Evolutionary conservation across 2,797 vertebrate species (phyloP), one percentile per base, ranked within the genome.

Genomic region (Cuculus canorus): DNA sequence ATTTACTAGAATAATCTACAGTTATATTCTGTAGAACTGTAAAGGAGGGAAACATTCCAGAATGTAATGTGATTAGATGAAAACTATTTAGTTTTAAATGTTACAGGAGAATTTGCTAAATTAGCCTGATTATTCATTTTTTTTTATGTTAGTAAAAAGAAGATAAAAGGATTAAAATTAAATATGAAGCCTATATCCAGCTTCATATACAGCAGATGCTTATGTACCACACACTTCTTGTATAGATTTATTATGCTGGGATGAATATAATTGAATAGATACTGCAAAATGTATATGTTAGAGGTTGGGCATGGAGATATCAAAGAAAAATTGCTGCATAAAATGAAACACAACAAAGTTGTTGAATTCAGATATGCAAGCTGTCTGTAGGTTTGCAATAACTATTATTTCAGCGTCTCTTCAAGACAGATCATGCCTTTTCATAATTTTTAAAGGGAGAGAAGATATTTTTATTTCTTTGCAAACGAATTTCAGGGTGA

Each of bases 191-290:
- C 9, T 81, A 1, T 47, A 28, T 72, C 24, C 81, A 27, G 21
- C 10, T 87, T 87, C 56, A 45, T 23, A 39, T 77, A 39, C 17
- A 79, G 16, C 61, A 89, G 35, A 59, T 52, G 23, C 3, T 23
- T 9, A 9, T 7, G 24, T 32, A 70, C 17, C 0, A 0, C 68
- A 32, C 0, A 28, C 22, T 32, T 0, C 37, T 66, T 76, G 18
- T 11, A 47, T 25, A 41, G 15, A 23, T 78, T 54, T 78, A 23
- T 54, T 85, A 12, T 72, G 27, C 17, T 47, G 47, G 12, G 2
- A 37, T n/a, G 17, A 24, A 11, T n/a, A 45, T 57, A 1, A 43
- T 1, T 5, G 10, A 69, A n/a, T 13, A 47, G 18, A 28, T 70
- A 65, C 7, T 33, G 27, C 37, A 17, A n/a, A 77, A 63, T 7